phyloP scores from a whole-genome alignment of 1,140 invertebrate species.

The Thaumetopoea pityocampa region DNA sequence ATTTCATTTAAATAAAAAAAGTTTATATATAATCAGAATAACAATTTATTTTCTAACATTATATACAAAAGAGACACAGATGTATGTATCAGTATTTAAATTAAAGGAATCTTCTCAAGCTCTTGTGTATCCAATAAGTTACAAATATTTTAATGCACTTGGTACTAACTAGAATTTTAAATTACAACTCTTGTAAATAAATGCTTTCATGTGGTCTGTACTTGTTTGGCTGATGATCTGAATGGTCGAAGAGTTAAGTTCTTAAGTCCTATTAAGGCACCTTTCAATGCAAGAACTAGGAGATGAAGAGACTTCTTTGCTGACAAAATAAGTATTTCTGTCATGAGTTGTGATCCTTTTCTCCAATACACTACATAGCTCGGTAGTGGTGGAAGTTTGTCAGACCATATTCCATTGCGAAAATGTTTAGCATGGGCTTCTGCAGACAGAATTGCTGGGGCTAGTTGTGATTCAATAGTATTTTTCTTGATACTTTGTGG shows the following conservation, averaged over 20 bases:
- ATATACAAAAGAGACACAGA: slow-evolving; percentile 37
- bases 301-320: slow-evolving; percentile 41
- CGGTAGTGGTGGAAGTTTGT: slow-evolving; percentile 53
- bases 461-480: slow-evolving; percentile 58
- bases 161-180: slow-evolving; percentile 33
- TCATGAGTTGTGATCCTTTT: slow-evolving; percentile 42
- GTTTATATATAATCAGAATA: slow-evolving; percentile 17
- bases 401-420: slow-evolving; percentile 62
- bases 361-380: slow-evolving; percentile 55
- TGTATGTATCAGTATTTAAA: slow-evolving; percentile 16
- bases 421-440: slow-evolving; percentile 50
- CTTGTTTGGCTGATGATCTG: slow-evolving; percentile 35
- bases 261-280: slow-evolving; percentile 51
- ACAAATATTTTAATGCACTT: slow-evolving; percentile 34
- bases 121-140: slow-evolving; percentile 34
- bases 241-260: slow-evolving; percentile 44
- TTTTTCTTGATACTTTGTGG: slow-evolving; percentile 52
- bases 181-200: slow-evolving; percentile 27
- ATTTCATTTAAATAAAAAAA: slow-evolving; percentile 21
- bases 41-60: slow-evolving; percentile 48
- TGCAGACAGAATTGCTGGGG: slow-evolving; percentile 49
- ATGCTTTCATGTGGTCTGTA: slow-evolving; percentile 55
- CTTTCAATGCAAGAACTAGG: slow-evolving; percentile 36
- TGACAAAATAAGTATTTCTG: slow-evolving; percentile 33
- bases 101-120: slow-evolving; percentile 26